Base-by-base conservation (phyloP, 1,140 invertebrate genomes). In the Trichogramma pretiosum region DNA sequence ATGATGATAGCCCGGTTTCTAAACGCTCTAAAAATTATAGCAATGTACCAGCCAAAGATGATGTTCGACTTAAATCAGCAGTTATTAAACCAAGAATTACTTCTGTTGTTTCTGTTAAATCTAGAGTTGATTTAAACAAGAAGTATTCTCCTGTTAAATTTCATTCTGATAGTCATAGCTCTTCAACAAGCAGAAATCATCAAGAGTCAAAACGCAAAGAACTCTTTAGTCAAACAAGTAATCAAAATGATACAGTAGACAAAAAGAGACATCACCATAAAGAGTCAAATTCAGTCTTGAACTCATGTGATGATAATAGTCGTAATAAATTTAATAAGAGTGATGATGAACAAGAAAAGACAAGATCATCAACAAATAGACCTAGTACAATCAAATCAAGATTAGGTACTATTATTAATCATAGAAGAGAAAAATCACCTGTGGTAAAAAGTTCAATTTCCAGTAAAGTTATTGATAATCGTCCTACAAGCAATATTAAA, bases 401-500 rank as follows among this genome's bases (percentile, higher is more conserved):
- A 30, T 41, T 68, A 22, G 67, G 67, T 2, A 38, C 49, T 5
- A 38, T 13, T 0, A 38, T 9, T 28, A 46, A 14, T 28, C 47
- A 40, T 16, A 46, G 30, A 26, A 2, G 48, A 28, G 26, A 44
- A 19, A 28, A 35, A 21, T 11, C 7, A 8, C 14, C 9, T 30
- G 5, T 28, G 14, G 16, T 48, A 24, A 48, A 48, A 46, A 44
- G 39, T 5, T 37, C 39, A 16, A 52, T 66, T 74, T 53, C 65
- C 64, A 14, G 64, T 68, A 18, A 62, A 56, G 26, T 53, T 53
- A 23, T 32, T 23, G n/a, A n/a, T n/a, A 39, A 42, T 72, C 13
- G 56, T 56, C 58, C 64, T 58, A 67, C 64, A 59, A 62, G 75
- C 61, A 71, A 75, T 63, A 37, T 72, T 50, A 67, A 70, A 61